Percentiles rank a stretch among this genome's conserved stretches.
These are phyloP conservation scores for Odocoileus virginianus DNA, from an alignment of 2,113 vertebrate genomes.

Conservation along the genomic window DNA sequence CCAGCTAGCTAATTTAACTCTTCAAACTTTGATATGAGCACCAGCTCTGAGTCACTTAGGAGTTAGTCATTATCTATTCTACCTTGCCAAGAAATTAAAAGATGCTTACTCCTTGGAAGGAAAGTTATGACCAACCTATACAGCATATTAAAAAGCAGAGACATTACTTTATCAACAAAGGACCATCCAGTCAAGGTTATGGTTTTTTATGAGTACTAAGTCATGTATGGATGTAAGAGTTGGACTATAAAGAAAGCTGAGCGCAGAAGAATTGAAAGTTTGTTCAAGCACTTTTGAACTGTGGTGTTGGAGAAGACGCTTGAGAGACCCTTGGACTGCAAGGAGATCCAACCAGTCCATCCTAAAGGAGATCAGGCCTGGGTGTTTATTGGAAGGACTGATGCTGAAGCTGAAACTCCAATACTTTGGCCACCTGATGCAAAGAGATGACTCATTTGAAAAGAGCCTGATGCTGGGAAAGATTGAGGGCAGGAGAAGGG, in stretches of 20 bases:
- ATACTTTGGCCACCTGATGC: neutral
- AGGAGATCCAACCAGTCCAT: neutral
- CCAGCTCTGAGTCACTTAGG: neutral
- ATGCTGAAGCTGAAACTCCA: neutral
- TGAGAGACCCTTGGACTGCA: neutral
- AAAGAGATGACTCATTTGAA: neutral
- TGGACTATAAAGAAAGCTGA: neutral
- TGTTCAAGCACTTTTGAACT: neutral
- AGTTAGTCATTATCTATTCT: neutral
- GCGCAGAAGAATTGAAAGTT: rapidly evolving
- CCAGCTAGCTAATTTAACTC: neutral
- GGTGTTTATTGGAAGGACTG: neutral
- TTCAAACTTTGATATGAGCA: neutral
- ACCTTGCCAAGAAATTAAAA: neutral
- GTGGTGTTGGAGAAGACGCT: neutral
- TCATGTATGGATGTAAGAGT: neutral
- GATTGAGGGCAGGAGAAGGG: neutral
- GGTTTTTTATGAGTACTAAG: neutral
- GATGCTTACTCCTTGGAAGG: neutral
- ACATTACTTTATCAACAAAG: neutral
- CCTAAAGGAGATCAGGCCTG: neutral
- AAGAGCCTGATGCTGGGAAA: neutral
- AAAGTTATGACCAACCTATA: neutral
- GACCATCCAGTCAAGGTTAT: neutral
- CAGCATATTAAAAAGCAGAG: neutral